phyloP scores from a whole-genome alignment of 1,140 invertebrate genomes.

The Drosophila neocordata region DNA sequence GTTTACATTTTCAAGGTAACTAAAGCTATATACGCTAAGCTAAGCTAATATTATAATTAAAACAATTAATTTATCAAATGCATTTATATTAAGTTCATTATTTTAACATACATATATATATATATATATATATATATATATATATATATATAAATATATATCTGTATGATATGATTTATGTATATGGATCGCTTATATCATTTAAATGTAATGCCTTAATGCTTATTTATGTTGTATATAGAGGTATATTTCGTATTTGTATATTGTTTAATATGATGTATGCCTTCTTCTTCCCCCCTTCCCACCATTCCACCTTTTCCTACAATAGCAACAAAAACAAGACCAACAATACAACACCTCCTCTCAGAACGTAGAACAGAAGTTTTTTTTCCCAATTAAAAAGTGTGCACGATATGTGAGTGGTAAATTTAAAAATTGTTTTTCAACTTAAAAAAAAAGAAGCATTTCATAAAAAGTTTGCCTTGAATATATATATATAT shows the following conservation, averaged over 20 bases:
- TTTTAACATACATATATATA: no score
- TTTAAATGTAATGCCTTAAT: slow-evolving; percentile 4
- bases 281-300: background rate
- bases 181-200: background rate
- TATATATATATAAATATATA: background rate
- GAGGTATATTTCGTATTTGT: background rate
- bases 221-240: background rate
- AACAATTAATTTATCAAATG: background rate
- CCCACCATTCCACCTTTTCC: no score
- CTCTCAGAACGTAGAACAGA: slow-evolving; percentile 8
- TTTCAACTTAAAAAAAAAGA: slow-evolving; percentile 5
- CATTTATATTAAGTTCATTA: no score
- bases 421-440: slow-evolving; percentile 31
- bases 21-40: slow-evolving; percentile 25
- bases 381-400: slow-evolving; percentile 67
- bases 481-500: background rate
- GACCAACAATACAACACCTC: background rate
- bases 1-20: background rate
- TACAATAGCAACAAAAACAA: background rate
- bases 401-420: slow-evolving; percentile 42
- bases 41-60: slow-evolving; percentile 23
- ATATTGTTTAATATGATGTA: background rate
- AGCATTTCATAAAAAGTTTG: slow-evolving; percentile 10
- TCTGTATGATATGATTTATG: background rate
- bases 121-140: no score